These are phyloP conservation scores for Calameuta filiformis DNA, from an alignment of 2,888 invertebrate species.

Conservation along the genomic window DNA sequence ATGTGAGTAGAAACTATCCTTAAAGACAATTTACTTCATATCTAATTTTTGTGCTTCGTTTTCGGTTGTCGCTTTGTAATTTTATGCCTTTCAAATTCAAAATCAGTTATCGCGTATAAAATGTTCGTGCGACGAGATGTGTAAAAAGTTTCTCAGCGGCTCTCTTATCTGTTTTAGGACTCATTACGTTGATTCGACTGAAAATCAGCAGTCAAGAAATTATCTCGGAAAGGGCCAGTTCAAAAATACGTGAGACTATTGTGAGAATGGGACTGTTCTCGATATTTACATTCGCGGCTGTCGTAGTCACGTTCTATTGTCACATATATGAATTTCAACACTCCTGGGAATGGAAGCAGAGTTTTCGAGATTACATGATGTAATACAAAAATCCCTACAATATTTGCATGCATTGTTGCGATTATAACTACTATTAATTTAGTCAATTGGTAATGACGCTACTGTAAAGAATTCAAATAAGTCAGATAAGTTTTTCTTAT, in stretches of 20 bases:
- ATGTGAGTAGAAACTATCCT: background rate
- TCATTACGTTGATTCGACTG: conserved; percentile 82
- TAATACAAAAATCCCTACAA: conserved; percentile 67
- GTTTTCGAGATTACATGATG: conserved; percentile 84
- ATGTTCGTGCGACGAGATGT: background rate
- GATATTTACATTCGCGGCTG: conserved; percentile 79
- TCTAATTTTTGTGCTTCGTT: background rate
- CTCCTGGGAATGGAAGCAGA: conserved; percentile 79
- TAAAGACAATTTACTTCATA: background rate
- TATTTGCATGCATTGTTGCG: background rate
- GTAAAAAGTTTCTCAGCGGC: conserved; percentile 6
- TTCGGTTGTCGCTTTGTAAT: background rate
- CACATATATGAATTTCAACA: conserved; percentile 86
- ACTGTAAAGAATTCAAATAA: background rate
- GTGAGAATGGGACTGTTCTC: conserved; percentile 87
- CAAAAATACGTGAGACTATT: conserved; percentile 88
- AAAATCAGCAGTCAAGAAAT: conserved; percentile 86
- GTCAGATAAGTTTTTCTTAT: background rate
- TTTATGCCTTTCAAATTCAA: background rate
- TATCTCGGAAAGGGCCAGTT: conserved; percentile 84
- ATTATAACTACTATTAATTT: background rate
- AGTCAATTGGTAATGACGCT: background rate
- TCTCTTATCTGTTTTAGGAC: conserved; percentile 69
- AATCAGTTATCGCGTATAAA: background rate
- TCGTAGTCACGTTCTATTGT: conserved; percentile 82